Percentiles rank a stretch among this genome's conserved stretches.
Evolutionary conservation across 2,888 invertebrate species (phyloP).

Genomic region (Nephrotoma flavescens): DNA sequence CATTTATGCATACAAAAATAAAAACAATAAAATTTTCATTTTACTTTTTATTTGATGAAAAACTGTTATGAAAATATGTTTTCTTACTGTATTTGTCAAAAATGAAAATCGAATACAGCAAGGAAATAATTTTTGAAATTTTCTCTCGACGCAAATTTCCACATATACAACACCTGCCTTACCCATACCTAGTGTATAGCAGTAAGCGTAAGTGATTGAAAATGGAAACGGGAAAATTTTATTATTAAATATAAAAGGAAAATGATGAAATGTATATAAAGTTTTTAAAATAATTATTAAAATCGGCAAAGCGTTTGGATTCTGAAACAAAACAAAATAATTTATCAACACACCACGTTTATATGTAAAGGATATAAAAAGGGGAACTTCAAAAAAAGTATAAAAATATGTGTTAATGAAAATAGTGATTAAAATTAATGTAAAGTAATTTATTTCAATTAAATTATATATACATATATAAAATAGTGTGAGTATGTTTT

Average conservation of each 20-base stretch:
- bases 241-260: neutral
- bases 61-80: neutral
- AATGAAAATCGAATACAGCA: neutral
- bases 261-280: neutral
- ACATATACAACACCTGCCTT: neutral
- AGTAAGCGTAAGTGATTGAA: neutral
- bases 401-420: neutral
- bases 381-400: neutral
- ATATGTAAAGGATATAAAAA: neutral
- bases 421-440: neutral
- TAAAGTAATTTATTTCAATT: neutral
- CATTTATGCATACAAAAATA: slow-evolving; percentile 8
- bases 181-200: neutral
- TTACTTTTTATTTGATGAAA: neutral
- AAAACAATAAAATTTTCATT: neutral
- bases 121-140: neutral
- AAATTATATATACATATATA: neutral
- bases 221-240: neutral
- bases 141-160: neutral
- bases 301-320: slow-evolving; percentile 89
- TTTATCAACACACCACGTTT: neutral
- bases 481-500: neutral
- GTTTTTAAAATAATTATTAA: slow-evolving; percentile 19
- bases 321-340: slow-evolving; percentile 63
- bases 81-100: neutral